phyloP scores from a whole-genome alignment of 2,797 vertebrate genomes.

The Anabas testudineus region DNA sequence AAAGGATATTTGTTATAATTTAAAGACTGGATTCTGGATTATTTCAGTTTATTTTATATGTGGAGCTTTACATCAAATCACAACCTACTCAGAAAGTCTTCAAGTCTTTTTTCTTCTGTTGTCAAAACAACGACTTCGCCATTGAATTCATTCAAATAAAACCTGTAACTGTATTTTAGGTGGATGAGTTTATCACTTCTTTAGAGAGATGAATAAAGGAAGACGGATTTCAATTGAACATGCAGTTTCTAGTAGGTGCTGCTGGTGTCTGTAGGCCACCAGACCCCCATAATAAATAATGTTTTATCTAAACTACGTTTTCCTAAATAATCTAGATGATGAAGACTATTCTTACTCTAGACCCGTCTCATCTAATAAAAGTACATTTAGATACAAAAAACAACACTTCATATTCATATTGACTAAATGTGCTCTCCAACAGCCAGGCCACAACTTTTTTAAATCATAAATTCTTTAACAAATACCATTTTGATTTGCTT shows the following conservation, averaged over 20 bases:
- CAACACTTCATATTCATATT: not conserved
- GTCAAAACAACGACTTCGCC: not conserved
- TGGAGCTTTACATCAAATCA: not conserved
- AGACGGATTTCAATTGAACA: slow-evolving; percentile 3
- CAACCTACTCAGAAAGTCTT: not conserved
- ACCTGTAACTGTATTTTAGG: not conserved
- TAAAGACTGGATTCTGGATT: not conserved
- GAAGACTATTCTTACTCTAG: not conserved
- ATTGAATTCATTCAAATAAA: slow-evolving; percentile 19
- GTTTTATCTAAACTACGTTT: not conserved
- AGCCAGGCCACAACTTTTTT: slow-evolving; percentile 11
- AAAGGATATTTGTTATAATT: not conserved
- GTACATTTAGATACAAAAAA: not conserved
- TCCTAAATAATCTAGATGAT: not conserved
- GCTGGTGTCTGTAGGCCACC: not conserved
- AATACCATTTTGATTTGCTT: slow-evolving; percentile 54
- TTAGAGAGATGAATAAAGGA: slow-evolving; percentile 2
- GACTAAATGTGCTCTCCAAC: not conserved
- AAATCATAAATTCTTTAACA: slow-evolving; percentile 43
- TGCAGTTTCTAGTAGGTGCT: not conserved
- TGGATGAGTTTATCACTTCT: slow-evolving; percentile 1
- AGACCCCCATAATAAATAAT: not conserved
- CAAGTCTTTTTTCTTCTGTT: not conserved
- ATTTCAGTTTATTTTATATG: not conserved
- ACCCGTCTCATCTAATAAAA: not conserved